phyloP scores from a whole-genome alignment of 1,140 invertebrate genomes.

The Bombus waltoni region DNA sequence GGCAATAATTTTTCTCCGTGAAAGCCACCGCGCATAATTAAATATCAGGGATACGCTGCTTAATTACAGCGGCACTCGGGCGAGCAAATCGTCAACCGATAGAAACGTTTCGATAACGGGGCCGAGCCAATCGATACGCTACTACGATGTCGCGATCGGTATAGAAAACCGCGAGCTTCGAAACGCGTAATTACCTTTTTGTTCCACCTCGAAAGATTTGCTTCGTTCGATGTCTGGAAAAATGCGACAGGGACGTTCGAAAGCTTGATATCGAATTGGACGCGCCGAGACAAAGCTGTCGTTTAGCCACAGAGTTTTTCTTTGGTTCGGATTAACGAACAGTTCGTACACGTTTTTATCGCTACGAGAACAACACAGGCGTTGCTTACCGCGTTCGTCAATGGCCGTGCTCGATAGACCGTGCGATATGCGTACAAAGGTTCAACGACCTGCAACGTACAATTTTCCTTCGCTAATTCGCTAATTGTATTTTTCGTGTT shows the following conservation, averaged over 20 bases:
- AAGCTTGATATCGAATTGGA: not conserved
- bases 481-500: not conserved
- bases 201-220: not conserved
- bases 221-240: not conserved
- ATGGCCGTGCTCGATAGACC: not conserved
- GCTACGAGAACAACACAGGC: not conserved
- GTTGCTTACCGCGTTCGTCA: not conserved
- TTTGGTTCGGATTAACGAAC: not conserved
- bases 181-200: constrained; percentile 1
- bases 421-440: not conserved
- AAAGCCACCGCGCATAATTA: constrained; percentile 47
- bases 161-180: not conserved
- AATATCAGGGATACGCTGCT: constrained; percentile 46
- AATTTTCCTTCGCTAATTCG: not conserved
- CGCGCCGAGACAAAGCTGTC: not conserved
- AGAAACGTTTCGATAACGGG: constrained; percentile 24
- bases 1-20: constrained; percentile 29
- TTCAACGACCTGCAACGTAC: not conserved
- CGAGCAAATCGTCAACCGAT: constrained; percentile 33
- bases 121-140: not conserved
- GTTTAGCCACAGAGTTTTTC: not conserved
- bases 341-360: not conserved
- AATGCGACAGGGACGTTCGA: not conserved
- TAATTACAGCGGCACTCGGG: constrained; percentile 44
- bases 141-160: not conserved